A percentile compares a stretch with the other conserved stretches of the same genome.
These are phyloP conservation scores for Papilio xuthus DNA, from an alignment of 1,140 invertebrate genomes.

Conservation along the genomic window DNA sequence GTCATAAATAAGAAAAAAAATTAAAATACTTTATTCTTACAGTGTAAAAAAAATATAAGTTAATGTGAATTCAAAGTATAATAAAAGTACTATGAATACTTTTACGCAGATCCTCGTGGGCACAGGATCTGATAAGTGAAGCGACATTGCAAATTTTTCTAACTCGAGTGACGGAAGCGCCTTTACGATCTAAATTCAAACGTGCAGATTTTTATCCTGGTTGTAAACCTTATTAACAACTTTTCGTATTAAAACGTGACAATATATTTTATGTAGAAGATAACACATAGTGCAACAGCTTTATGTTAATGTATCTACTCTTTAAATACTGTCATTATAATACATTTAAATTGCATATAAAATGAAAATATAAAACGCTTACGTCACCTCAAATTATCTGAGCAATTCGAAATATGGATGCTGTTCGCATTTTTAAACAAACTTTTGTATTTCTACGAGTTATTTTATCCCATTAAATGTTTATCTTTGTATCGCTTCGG, in stretches of 20 bases:
- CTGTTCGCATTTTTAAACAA: conserved; percentile 30
- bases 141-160: not conserved
- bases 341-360: conserved; percentile 29
- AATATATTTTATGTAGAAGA: not conserved
- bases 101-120: too few relatives aligned
- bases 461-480: conserved; percentile 38
- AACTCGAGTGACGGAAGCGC: not conserved
- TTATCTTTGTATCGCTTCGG: conserved; percentile 37
- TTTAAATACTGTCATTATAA: conserved; percentile 18
- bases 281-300: not conserved
- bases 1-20: not conserved
- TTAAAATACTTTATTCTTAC: too few relatives aligned
- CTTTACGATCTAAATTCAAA: not conserved
- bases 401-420: conserved; percentile 33
- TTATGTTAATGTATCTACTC: conserved; percentile 3
- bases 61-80: too few relatives aligned
- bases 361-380: conserved; percentile 27
- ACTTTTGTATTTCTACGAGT: conserved; percentile 35
- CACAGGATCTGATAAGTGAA: too few relatives aligned
- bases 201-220: too few relatives aligned
- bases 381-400: conserved; percentile 27
- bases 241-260: not conserved
- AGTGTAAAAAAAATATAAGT: too few relatives aligned
- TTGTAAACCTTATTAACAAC: not conserved
- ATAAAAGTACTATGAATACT: too few relatives aligned